These are phyloP conservation scores for Meriones psammophilus DNA, from an alignment of 2,797 vertebrate species.

Conservation along the genomic window DNA sequence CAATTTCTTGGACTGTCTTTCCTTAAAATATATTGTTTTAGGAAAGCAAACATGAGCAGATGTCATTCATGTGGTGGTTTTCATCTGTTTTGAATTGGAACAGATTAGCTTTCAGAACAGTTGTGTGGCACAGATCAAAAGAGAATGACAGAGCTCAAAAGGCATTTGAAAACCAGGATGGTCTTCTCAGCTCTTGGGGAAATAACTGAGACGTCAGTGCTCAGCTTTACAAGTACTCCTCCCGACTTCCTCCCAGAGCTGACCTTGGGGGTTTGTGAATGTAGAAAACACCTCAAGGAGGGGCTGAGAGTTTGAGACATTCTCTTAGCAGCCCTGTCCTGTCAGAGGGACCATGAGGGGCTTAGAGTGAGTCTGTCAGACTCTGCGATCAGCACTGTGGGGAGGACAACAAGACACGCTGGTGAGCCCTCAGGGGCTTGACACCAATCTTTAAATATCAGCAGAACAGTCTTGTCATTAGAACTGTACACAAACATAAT, in stretches of 20 bases:
- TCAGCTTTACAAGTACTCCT: background rate
- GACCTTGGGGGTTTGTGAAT: constrained; percentile 32
- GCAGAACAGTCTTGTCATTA: background rate
- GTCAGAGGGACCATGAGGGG: rapidly evolving
- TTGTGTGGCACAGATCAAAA: constrained; percentile 61
- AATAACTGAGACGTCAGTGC: background rate
- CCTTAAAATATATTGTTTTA: constrained; percentile 54
- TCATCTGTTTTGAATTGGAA: constrained; percentile 76
- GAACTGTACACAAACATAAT: background rate
- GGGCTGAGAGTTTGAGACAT: background rate
- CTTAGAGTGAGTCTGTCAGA: background rate
- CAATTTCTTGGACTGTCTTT: background rate
- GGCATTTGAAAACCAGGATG: constrained; percentile 56
- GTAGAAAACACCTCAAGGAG: background rate
- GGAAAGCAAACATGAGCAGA: constrained; percentile 65
- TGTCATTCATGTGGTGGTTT: constrained; percentile 55
- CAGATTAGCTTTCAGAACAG: constrained; percentile 60
- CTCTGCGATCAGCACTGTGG: rapidly evolving
- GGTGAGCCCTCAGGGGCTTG: background rate
- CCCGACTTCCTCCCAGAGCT: background rate
- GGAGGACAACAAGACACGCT: background rate
- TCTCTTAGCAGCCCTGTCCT: background rate
- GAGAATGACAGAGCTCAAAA: background rate
- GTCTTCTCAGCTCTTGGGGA: background rate
- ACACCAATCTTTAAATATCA: background rate